phyloP scores from a whole-genome alignment of 2,888 invertebrate genomes.

The Phymatocera aterrima region DNA sequence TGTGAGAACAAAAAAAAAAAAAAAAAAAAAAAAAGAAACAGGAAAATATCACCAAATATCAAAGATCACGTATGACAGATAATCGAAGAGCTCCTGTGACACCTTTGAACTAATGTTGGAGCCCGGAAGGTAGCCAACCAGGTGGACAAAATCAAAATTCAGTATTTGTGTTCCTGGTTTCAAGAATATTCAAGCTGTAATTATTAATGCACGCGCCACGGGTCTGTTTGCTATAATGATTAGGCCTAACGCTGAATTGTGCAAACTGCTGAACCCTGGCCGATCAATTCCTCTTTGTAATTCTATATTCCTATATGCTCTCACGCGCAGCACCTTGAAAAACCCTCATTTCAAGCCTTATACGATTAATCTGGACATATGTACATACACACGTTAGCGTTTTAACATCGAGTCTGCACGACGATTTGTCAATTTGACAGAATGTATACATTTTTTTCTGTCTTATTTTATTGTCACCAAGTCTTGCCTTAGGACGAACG shows the following conservation, averaged over 20 bases:
- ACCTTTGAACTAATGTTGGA: not conserved
- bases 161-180: constrained; percentile 10
- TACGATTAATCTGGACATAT: not conserved
- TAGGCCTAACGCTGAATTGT: not conserved
- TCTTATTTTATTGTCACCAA: not conserved
- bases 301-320: not conserved
- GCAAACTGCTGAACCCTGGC: not conserved
- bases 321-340: constrained; percentile 19
- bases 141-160: constrained; percentile 1
- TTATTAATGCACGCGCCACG: constrained; percentile 20
- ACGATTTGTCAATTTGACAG: too few relatives aligned
- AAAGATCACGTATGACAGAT: not conserved
- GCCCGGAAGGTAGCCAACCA: not conserved
- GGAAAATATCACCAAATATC: not conserved
- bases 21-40: too few relatives aligned
- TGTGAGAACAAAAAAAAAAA: too few relatives aligned
- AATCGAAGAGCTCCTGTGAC: constrained; percentile 7
- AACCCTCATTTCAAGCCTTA: not conserved
- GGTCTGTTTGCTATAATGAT: constrained; percentile 24
- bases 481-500: not conserved
- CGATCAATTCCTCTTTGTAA: not conserved
- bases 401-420: not conserved
- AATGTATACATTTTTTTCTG: too few relatives aligned
- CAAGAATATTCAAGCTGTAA: not conserved
- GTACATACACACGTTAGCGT: too few relatives aligned